Evolutionary conservation across 2,797 vertebrate genomes (phyloP).

Genomic region (Brachymystax lenok): DNA sequence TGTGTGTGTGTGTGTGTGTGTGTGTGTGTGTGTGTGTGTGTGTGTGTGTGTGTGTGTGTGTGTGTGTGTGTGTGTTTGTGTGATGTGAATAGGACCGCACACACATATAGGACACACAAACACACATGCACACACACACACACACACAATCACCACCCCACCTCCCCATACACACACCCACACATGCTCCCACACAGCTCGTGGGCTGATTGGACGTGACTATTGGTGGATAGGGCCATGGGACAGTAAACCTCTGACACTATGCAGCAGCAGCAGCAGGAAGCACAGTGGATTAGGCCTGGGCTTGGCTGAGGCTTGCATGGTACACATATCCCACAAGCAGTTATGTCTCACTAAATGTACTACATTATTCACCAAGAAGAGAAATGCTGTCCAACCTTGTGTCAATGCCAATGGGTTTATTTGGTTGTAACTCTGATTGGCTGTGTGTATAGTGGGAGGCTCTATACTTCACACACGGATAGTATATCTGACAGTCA

Average conservation of each 20-base stretch:
- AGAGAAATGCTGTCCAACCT: conserved; percentile 16
- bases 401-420: conserved; percentile 4
- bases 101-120: conserved; percentile 18
- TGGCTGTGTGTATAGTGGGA: conserved; percentile 12
- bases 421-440: conserved; percentile 9
- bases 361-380: conserved; percentile 18
- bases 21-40: too few relatives aligned
- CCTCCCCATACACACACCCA: conserved; percentile 35
- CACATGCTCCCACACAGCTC: conserved; percentile 38
- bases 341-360: conserved; percentile 12
- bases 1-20: too few relatives aligned
- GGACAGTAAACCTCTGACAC: conserved; percentile 33
- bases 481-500: neutral
- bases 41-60: too few relatives aligned
- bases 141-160: conserved; percentile 10
- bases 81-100: conserved; percentile 72
- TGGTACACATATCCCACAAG: conserved; percentile 16
- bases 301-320: conserved; percentile 28
- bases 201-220: conserved; percentile 49
- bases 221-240: conserved; percentile 43
- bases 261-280: conserved; percentile 38
- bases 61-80: conserved; percentile 29
- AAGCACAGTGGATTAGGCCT: conserved; percentile 31
- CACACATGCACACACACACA: conserved; percentile 22
- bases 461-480: neutral